Percentiles rank a stretch among this genome's conserved stretches.
Conservation (phyloP, 2,797 vertebrate species). For the Acipenser transmontanus region DNA sequence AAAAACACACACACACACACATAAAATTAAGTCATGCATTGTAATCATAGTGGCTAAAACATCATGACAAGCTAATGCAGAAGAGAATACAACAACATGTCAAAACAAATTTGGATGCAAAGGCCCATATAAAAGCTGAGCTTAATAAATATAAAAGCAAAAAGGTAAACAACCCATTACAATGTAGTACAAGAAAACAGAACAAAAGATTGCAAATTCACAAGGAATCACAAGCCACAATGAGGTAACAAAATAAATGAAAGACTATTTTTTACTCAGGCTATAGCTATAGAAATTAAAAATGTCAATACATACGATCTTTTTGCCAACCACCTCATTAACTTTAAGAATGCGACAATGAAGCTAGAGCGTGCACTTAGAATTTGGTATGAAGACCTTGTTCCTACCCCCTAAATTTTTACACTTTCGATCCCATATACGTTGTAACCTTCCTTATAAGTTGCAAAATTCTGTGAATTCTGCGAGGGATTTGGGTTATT, state of each 20-base stretch:
- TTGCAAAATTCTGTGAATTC: slow-evolving; percentile 99
- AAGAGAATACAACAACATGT: slow-evolving; percentile 27
- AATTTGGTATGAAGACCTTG: slow-evolving; percentile 80
- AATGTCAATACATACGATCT: slow-evolving; percentile 75
- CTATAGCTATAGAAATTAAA: slow-evolving; percentile 47
- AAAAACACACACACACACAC: slow-evolving; percentile 43
- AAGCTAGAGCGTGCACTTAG: slow-evolving; percentile 73
- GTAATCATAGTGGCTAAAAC: slow-evolving; percentile 3
- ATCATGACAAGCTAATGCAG: slow-evolving; percentile 18
- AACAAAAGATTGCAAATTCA: slow-evolving; percentile 32
- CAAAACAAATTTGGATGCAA: slow-evolving; percentile 41
- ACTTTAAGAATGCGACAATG: slow-evolving; percentile 77
- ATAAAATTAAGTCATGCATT: slow-evolving; percentile 11
- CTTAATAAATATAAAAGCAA: slow-evolving; percentile 29
- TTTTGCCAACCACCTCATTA: slow-evolving; percentile 81
- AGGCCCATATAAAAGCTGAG: slow-evolving; percentile 46
- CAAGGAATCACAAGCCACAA: slow-evolving; percentile 65
- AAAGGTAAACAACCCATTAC: slow-evolving; percentile 24
- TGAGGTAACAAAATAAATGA: slow-evolving; percentile 59
- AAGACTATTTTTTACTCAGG: slow-evolving; percentile 26
- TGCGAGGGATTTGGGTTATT: slow-evolving; percentile 99
- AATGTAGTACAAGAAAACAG: slow-evolving; percentile 35
- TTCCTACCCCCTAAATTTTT: slow-evolving; percentile 99
- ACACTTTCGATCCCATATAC: slow-evolving; percentile 99
- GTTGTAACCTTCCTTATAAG: slow-evolving; percentile 99